These are phyloP conservation scores for Gymnothorax reevesii DNA, from an alignment of 2,797 vertebrate species.

Conservation along the genomic window DNA sequence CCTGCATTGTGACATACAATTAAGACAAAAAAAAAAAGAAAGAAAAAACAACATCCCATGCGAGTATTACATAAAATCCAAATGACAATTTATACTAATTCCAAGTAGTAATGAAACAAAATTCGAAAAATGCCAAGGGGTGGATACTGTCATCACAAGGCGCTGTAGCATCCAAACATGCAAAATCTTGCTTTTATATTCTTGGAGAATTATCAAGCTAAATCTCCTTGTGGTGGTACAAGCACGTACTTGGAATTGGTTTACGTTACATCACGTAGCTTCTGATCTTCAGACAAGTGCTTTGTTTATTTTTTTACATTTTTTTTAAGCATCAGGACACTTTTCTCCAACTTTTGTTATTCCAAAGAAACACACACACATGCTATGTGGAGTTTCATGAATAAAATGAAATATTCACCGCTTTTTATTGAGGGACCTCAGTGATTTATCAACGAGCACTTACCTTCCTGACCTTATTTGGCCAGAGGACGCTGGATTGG, in stretches of 20 bases:
- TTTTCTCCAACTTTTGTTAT: background rate
- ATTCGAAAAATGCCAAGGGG: too few relatives aligned
- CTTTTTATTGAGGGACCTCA: background rate
- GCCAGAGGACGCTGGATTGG: conserved; percentile 22
- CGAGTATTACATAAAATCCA: too few relatives aligned
- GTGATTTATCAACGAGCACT: background rate
- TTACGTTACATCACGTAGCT: background rate
- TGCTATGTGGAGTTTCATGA: background rate
- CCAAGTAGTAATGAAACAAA: too few relatives aligned
- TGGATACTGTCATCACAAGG: too few relatives aligned
- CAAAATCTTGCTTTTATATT: background rate
- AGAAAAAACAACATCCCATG: too few relatives aligned
- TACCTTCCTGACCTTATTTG: conserved; percentile 18
- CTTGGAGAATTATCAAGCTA: background rate
- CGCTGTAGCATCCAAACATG: background rate
- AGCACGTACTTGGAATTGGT: background rate
- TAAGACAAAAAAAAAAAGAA: too few relatives aligned
- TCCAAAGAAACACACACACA: background rate
- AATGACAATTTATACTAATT: too few relatives aligned
- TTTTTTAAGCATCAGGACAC: background rate
- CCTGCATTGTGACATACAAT: too few relatives aligned
- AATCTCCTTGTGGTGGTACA: background rate
- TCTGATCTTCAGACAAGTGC: background rate
- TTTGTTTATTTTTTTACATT: background rate
- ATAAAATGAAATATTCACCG: background rate